These are phyloP conservation scores for Drosophila oshimai DNA, from an alignment of 1,140 invertebrate species.

Conservation along the genomic window DNA sequence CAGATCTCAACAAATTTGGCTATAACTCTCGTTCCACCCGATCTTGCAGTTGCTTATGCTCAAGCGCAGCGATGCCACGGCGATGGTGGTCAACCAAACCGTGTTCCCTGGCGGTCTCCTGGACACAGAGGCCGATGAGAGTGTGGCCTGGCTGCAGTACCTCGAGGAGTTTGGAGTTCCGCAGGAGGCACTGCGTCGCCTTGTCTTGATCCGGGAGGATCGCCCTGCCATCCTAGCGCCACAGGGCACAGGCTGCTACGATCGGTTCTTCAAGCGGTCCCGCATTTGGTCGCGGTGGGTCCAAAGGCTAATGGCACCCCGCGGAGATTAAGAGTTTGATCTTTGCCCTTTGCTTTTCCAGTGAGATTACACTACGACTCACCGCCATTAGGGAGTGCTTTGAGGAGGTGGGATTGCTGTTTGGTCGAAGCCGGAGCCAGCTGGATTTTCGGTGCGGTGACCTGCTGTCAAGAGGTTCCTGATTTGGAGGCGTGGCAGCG, in stretches of 20 bases:
- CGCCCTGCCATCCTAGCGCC: constrained; percentile 52
- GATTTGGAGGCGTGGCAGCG: constrained; percentile 63
- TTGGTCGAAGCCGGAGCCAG: constrained; percentile 84
- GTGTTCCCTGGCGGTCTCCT: constrained; percentile 63
- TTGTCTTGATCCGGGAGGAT: constrained; percentile 43
- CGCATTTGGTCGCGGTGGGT: constrained; percentile 66
- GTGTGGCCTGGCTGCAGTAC: constrained; percentile 52
- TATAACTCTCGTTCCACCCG: not conserved
- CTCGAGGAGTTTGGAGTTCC: constrained; percentile 59
- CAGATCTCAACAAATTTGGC: not conserved
- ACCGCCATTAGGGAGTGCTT: constrained; percentile 95
- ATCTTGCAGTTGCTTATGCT: constrained; percentile 58
- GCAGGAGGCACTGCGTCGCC: constrained; percentile 37
- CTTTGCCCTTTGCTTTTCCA: constrained; percentile 49
- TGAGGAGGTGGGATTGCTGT: constrained; percentile 93
- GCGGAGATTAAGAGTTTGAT: constrained; percentile 27
- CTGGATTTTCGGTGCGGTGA: constrained; percentile 7
- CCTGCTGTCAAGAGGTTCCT: constrained; percentile 12
- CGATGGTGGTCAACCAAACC: constrained; percentile 41
- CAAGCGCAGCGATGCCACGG: constrained; percentile 56
- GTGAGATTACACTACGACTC: constrained; percentile 91
- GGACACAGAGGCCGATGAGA: constrained; percentile 52
- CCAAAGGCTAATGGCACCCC: constrained; percentile 15
- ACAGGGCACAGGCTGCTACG: constrained; percentile 67
- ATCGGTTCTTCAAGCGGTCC: constrained; percentile 59